Evolutionary conservation across 1,140 invertebrate genomes (phyloP).

Genomic region (Drosophila arizonae): DNA sequence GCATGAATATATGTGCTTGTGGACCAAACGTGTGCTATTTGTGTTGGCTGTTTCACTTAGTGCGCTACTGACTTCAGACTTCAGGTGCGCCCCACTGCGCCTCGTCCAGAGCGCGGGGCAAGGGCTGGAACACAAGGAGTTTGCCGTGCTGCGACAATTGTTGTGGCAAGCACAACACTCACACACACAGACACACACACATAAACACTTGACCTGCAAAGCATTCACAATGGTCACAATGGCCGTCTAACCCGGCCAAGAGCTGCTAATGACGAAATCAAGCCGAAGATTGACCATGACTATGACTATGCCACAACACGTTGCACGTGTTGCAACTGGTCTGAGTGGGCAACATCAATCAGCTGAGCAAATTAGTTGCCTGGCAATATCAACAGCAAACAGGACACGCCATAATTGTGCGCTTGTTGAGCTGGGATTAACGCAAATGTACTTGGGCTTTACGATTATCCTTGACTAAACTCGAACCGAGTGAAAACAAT

Average conservation of each 20-base stretch:
- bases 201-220: constrained; percentile 68
- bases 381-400: background rate
- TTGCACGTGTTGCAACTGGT: constrained; percentile 1
- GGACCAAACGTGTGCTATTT: constrained; percentile 63
- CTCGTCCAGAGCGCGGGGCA: background rate
- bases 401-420: constrained; percentile 15
- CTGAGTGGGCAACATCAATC: constrained; percentile 14
- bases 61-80: constrained; percentile 52
- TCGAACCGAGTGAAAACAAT: constrained; percentile 25
- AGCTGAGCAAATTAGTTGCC: constrained; percentile 19
- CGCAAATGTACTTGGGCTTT: background rate
- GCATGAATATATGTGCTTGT: constrained; percentile 39
- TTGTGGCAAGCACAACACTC: constrained; percentile 56
- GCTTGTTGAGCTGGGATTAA: constrained; percentile 15
- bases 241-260: constrained; percentile 28
- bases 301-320: background rate
- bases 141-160: constrained; percentile 47
- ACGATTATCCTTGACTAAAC: background rate
- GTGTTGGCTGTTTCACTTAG: constrained; percentile 74
- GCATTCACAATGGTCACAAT: constrained; percentile 57
- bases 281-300: constrained; percentile 19
- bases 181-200: background rate
- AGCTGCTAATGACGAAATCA: constrained; percentile 25
- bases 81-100: constrained; percentile 46
- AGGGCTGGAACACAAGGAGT: constrained; percentile 5